These are phyloP conservation scores for Tenthredo distinguenda DNA, from an alignment of 2,888 invertebrate genomes.

Conservation along the genomic window DNA sequence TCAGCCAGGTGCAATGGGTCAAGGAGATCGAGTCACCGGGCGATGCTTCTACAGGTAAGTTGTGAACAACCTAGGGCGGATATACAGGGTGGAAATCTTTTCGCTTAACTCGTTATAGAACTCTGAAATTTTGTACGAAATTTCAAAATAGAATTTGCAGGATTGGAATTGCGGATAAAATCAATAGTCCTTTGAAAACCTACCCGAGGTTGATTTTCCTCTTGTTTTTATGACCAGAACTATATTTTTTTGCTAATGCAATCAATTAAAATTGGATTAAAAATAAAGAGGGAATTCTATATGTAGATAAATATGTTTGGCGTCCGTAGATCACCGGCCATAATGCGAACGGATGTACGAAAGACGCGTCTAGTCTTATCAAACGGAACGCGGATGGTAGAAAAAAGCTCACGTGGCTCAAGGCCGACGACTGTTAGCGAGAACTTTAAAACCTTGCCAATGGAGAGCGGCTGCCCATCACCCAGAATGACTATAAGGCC, in stretches of 20 bases:
- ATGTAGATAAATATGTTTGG: neutral
- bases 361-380: constrained; percentile 16
- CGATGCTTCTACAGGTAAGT: constrained; percentile 42
- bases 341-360: constrained; percentile 13
- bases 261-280: too few relatives aligned
- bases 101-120: neutral
- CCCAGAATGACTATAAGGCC: neutral
- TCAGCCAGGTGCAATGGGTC: constrained; percentile 26
- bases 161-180: neutral
- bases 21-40: constrained; percentile 31
- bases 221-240: neutral
- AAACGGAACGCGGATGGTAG: constrained; percentile 29
- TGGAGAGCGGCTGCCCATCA: neutral
- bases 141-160: neutral
- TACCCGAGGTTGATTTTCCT: neutral
- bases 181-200: neutral
- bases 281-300: neutral
- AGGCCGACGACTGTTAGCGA: constrained; percentile 32
- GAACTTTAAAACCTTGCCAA: neutral
- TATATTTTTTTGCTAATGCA: too few relatives aligned
- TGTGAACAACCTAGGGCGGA: neutral
- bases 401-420: constrained; percentile 22
- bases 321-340: constrained; percentile 20
- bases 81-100: neutral
- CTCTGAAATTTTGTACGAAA: neutral